Base-by-base conservation (phyloP, 2,888 invertebrate genomes). In the Teinopalpus imperialis region DNA sequence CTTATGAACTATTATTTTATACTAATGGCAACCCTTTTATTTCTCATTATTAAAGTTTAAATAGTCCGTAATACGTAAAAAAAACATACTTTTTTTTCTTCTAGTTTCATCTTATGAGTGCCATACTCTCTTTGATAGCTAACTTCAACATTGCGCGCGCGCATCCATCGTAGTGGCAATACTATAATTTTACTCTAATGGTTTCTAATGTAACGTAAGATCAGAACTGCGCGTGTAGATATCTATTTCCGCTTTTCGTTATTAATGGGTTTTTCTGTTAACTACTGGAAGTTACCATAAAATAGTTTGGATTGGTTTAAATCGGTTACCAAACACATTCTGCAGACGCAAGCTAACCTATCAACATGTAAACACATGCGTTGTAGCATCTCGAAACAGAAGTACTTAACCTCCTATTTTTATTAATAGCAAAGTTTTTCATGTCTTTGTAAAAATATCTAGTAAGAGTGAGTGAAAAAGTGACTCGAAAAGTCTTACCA, bases 341-440 rank as follows among this genome's bases (percentile, higher is more conserved):
- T 34, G 34, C 34, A 46, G 45, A 39, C 39, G 31, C 14, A 20
- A 32, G 34, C 13, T 21, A 45, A 40, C 40, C 8, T 40, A 46
- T 46, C 24, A 41, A 46, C 30, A 41, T 41, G 29, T 41, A 41
- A 46, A 46, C 41, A 46, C 10, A 12, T 9, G 13, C 29, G 16
- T 27, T 23, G 41, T 29, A 18, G 20, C 35, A 23, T 41, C 14
- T 34, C 34, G 27, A 23, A 46, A 29, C 20, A 14, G 21, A 34
- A 16, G 24, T 30, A 23, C 30, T 46, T 46, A 30, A 46, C 41
- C 35, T 30, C 18, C 29, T 41, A 40, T 35, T 23, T 46, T 35
- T 46, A 45, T 40, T 40, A 45, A 45, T 34, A 34, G 39, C 16
- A 34, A 10, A 12, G 27, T 40, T 39, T 40, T 45, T 40, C 45